Conservation (phyloP, 2,797 vertebrate species). For the Numenius phaeopus region DNA sequence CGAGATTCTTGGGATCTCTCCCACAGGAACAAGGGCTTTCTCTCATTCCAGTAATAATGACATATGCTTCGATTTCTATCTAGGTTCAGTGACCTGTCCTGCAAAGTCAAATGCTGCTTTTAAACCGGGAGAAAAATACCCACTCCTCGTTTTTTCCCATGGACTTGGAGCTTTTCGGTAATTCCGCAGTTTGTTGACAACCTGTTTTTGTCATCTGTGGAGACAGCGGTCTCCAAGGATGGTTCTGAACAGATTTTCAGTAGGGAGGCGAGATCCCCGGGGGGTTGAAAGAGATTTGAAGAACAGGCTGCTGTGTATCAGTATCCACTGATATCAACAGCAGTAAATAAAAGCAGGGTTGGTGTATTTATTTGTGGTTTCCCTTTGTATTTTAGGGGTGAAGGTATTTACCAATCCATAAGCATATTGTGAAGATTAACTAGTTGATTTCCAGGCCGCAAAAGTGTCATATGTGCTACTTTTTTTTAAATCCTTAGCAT, state of each 20-base stretch:
- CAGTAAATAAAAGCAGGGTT: not conserved
- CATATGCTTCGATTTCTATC: not conserved
- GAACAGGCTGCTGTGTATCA: not conserved
- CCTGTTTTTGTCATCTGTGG: not conserved
- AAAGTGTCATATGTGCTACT: not conserved
- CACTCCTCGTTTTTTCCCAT: conserved; percentile 93
- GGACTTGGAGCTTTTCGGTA: conserved; percentile 97
- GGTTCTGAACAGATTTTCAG: not conserved
- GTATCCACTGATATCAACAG: not conserved
- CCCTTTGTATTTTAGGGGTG: not conserved
- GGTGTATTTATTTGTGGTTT: not conserved
- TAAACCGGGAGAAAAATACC: conserved; percentile 88
- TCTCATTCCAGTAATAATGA: not conserved
- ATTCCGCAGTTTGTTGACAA: not conserved
- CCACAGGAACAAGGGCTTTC: not conserved
- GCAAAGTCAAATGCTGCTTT: conserved; percentile 88
- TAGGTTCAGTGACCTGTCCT: conserved; percentile 83
- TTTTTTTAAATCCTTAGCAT: not conserved
- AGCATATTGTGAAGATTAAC: not conserved
- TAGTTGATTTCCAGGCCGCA: not conserved
- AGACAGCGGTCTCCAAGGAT: not conserved
- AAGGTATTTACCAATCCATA: not conserved
- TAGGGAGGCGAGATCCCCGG: not conserved
- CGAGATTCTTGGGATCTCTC: not conserved
- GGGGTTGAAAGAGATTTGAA: not conserved